phyloP scores from a whole-genome alignment of 2,113 vertebrate genomes.

The Phycodurus eques region DNA sequence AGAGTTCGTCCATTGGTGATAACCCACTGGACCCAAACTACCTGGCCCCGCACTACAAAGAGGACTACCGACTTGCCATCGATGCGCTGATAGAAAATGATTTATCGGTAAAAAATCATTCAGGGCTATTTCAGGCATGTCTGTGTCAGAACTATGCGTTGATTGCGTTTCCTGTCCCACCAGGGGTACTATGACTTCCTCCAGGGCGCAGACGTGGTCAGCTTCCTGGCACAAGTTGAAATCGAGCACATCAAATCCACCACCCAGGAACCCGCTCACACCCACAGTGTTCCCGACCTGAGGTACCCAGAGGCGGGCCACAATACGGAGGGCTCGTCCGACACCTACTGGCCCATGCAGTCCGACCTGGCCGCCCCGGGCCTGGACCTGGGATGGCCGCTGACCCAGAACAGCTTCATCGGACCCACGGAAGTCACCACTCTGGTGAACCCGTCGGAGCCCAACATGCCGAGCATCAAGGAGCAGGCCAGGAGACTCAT shows the following conservation, averaged over 20 bases:
- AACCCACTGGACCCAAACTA: slow-evolving; percentile 91
- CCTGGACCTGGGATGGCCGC: slow-evolving; percentile 94
- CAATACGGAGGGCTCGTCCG: slow-evolving; percentile 82
- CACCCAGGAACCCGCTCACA: slow-evolving; percentile 77
- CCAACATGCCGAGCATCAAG: slow-evolving; percentile 92
- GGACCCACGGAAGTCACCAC: slow-evolving; percentile 93
- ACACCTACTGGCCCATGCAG: slow-evolving; percentile 98
- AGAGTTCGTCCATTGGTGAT: slow-evolving; percentile 89
- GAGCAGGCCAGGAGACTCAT: slow-evolving; percentile 92
- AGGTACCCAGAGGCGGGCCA: slow-evolving; percentile 53
- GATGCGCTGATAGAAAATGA: slow-evolving; percentile 88
- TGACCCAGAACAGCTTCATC: slow-evolving; percentile 80
- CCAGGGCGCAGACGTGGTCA: slow-evolving; percentile 72
- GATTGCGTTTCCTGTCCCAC: slow-evolving; percentile 12
- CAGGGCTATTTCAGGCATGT: background rate
- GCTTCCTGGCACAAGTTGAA: slow-evolving; percentile 84
- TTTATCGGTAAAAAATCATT: slow-evolving; percentile 61
- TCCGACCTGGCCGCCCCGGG: slow-evolving; percentile 90
- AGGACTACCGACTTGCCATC: slow-evolving; percentile 93
- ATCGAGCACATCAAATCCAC: slow-evolving; percentile 84
- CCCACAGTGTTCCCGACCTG: slow-evolving; percentile 64
- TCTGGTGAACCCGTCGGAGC: slow-evolving; percentile 86
- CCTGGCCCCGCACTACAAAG: slow-evolving; percentile 90
- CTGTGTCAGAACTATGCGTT: background rate
- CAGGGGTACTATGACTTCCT: slow-evolving; percentile 88